Evolutionary conservation across 2,888 invertebrate genomes (phyloP).

Genomic region (Polyommatus iphigenia): DNA sequence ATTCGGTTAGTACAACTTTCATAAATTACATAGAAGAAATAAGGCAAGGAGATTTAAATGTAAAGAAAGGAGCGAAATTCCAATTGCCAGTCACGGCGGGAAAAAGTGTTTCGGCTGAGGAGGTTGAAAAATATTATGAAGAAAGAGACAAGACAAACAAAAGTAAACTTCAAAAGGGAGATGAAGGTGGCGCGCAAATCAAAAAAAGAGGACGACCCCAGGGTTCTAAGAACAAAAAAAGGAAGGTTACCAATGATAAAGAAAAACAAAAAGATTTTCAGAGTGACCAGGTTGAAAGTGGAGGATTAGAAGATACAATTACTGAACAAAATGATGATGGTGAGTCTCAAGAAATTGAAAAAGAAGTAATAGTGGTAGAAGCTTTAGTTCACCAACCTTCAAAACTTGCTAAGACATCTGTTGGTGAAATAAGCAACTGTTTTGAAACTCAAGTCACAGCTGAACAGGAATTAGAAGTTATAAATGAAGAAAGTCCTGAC

Average conservation of each 20-base stretch:
- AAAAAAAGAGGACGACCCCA: conserved; percentile 8
- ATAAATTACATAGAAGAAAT: conserved; percentile 30
- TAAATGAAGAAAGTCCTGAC: conserved; percentile 1
- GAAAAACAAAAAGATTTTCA: too few relatives aligned
- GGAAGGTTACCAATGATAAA: too few relatives aligned
- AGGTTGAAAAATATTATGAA: conserved; percentile 39
- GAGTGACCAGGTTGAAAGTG: too few relatives aligned
- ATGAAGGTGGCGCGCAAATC: conserved; percentile 3
- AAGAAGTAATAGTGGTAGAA: conserved; percentile 11
- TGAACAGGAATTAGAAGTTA: background rate
- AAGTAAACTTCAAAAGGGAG: conserved; percentile 8
- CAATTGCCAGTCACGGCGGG: conserved; percentile 40
- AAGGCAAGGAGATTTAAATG: conserved; percentile 35
- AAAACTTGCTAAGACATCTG: conserved; percentile 8
- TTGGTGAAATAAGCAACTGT: conserved; percentile 5
- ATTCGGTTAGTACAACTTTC: conserved; percentile 3
- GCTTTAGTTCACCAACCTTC: conserved; percentile 1
- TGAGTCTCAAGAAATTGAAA: conserved; percentile 10
- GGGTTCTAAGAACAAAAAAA: background rate
- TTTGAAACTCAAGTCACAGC: background rate
- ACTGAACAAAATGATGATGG: conserved; percentile 9
- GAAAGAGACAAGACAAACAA: conserved; percentile 35
- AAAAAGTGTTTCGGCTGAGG: conserved; percentile 39
- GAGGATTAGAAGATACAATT: background rate
- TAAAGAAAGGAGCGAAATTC: conserved; percentile 39